Base-by-base conservation (phyloP, 92 coral and sea anemone species). In the Porites cylindrica region DNA sequence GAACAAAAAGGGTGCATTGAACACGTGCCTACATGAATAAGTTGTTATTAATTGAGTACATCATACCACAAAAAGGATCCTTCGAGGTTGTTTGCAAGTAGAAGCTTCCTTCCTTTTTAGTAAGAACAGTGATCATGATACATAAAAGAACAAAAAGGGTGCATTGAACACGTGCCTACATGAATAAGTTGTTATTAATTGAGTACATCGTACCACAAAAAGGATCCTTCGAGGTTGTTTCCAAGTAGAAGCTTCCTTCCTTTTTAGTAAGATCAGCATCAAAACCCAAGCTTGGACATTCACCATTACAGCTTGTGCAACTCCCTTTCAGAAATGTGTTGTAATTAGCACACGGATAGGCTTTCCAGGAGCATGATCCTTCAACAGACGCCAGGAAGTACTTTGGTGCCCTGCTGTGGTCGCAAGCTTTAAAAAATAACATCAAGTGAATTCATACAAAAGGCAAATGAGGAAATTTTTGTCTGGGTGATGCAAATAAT, bases 281-380 rank as follows among this genome's bases (percentile, higher is more conserved):
- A n/a, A 73, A 79, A 16, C 94, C 92, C 94, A 91, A 88, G 1
- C 81, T 24, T 9, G 86, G 82, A 66, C 84, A 70, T 23, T 65
- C 79, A 8, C 75, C 78, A 50, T 59, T n/a, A 62, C 85, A 78
- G 5, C 20, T 80, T 7, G 58, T 20, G 77, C 94, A 91, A 47
- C 77, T 66, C 12, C 94, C 94, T 56, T 77, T 68, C 20, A 66
- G 66, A 62, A 91, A 91, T 19, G 66, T 76, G 43, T 70, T 26
- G 50, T 66, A 51, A 78, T 52, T 65, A 0, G 54, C 64, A 65
- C 93, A 90, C 13, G 60, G 10, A 54, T 54, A 54, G 10, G 60
- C 11, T 54, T 54, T 2, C 59, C 60, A 54, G 13, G 60, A 54
- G 60, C 60, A 54, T 0, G 10, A 13, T 10, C 60, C 60, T 14